Conservation (phyloP, 2,797 vertebrate species). For the Sus cebifrons region DNA sequence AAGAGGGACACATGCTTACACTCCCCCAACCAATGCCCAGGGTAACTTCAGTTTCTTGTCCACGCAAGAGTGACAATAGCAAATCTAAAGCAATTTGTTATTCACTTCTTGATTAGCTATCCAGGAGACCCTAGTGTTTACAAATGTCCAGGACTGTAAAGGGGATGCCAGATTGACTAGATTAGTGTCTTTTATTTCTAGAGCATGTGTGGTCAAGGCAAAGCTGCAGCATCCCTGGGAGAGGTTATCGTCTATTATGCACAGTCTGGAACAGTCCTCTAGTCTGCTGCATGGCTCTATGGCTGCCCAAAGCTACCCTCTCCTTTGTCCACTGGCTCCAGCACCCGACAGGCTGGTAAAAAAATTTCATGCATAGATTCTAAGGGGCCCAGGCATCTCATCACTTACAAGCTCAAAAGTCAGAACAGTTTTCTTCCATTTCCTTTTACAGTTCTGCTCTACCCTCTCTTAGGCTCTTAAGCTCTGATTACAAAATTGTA, state of each 20-base stretch:
- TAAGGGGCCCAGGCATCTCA: background rate
- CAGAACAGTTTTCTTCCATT: background rate
- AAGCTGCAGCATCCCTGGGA: background rate
- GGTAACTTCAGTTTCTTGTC: background rate
- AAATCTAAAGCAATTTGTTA: conserved; percentile 31
- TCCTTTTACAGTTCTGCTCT: background rate
- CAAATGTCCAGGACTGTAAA: conserved; percentile 4
- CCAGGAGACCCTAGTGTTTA: conserved; percentile 1
- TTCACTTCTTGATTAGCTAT: background rate
- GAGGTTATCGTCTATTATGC: background rate
- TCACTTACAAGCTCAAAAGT: background rate
- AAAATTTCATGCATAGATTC: background rate
- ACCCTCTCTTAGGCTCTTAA: background rate
- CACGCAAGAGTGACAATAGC: background rate
- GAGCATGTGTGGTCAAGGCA: conserved; percentile 19
- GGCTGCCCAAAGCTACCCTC: background rate
- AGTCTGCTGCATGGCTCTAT: background rate
- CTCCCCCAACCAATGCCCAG: background rate
- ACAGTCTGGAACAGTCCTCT: background rate
- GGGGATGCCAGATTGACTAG: background rate
- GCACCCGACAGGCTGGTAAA: background rate
- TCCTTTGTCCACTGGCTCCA: background rate
- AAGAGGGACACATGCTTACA: background rate
- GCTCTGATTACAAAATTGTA: background rate
- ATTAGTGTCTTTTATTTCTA: conserved; percentile 54